Percentiles rank a stretch among this genome's conserved stretches.
Evolutionary conservation across 1,140 invertebrate genomes (phyloP).

Genomic region (Cardiocondyla obscurior): DNA sequence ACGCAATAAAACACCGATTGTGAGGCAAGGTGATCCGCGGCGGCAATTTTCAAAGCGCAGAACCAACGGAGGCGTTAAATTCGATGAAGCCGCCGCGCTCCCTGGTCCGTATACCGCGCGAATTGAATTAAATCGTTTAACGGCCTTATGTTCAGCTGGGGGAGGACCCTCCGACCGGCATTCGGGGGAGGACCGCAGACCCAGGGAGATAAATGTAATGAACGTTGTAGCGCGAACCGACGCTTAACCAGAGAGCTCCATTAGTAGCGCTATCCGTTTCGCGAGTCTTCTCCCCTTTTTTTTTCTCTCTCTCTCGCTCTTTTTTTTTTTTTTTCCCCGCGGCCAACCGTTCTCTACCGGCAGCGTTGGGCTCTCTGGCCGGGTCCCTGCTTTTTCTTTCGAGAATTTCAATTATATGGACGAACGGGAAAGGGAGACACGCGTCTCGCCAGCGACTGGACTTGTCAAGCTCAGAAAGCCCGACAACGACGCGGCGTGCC

Average conservation of each 20-base stretch:
- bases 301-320: no score
- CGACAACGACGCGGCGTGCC: constrained; percentile 52
- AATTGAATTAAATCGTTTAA: constrained; percentile 84
- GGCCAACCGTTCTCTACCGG: background rate
- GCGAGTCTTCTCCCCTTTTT: constrained; percentile 53
- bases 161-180: constrained; percentile 76
- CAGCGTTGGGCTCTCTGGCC: background rate
- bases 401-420: constrained; percentile 70
- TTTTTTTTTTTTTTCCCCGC: constrained; percentile 55
- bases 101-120: constrained; percentile 53
- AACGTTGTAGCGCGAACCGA: constrained; percentile 79
- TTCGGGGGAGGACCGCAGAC: constrained; percentile 79
- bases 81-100: constrained; percentile 66
- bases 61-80: constrained; percentile 80
- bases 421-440: background rate
- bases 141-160: constrained; percentile 80
- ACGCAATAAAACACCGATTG: constrained; percentile 66
- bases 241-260: constrained; percentile 76
- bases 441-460: constrained; percentile 54
- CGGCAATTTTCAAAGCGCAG: constrained; percentile 62
- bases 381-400: constrained; percentile 51
- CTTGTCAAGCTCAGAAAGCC: constrained; percentile 70
- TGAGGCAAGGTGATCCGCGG: constrained; percentile 65
- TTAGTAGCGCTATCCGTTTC: constrained; percentile 74
- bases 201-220: constrained; percentile 81